Evolutionary conservation across 53 echinoderm and acorn worm species (phyloP), one percentile per base, ranked within the genome.

Genomic region (Luidia sarsii): DNA sequence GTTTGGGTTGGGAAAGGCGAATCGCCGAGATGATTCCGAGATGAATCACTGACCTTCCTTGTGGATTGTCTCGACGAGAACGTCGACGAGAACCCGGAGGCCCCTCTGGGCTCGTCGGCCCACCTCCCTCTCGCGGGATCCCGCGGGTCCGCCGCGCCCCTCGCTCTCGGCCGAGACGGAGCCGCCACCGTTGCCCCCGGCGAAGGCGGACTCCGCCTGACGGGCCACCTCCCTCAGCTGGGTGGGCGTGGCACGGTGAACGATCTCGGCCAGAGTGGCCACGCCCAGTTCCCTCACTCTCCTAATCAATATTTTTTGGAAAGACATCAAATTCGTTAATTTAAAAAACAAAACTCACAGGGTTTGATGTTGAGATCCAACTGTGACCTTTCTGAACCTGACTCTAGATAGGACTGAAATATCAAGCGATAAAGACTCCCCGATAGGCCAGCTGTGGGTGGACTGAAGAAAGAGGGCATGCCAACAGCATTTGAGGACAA

Each of bases 21-120:
- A n/a, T n/a, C n/a, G n/a, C n/a, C n/a, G n/a, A n/a, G n/a, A n/a
- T n/a, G n/a, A n/a, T n/a, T n/a, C n/a, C n/a, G n/a, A n/a, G n/a
- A n/a, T n/a, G n/a, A n/a, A n/a, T n/a, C 11, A 56, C 82, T 41
- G 5, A 84, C 84, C 84, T 73, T 84, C 84, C 65, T 62, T 84
- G 24, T 64, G 73, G 41, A 84, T 48, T 25, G 72, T 72, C 28
- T 84, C 72, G 13, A 86, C 80, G 22, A 86, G 62, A 15, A 79
- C 54, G 18, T 22, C 49, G 39, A 68, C 61, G 79, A 86, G 55
- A 2, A 66, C 48, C 38, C 35, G 48, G 1, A 36, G 10, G 20
- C 80, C 87, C 52, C 57, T 50, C 50, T 61, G 46, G 28, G 52
- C 29, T 19, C 67, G 67, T 2, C 30, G 60, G 19, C 33, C 39